Evolutionary conservation across 2,888 invertebrate genomes (phyloP), one percentile per base, ranked within the genome.

Genomic region (Himalopsyche anomala): DNA sequence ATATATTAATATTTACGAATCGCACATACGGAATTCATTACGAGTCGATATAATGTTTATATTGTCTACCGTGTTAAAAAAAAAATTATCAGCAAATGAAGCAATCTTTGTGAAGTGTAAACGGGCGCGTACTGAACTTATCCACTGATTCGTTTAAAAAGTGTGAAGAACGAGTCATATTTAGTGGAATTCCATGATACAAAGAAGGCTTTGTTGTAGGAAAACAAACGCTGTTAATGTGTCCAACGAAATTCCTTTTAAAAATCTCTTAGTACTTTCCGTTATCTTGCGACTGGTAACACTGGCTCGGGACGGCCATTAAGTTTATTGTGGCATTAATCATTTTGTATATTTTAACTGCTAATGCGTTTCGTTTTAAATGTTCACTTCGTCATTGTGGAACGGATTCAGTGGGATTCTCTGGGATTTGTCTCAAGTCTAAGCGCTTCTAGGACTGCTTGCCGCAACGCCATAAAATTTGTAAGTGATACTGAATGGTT

Each of bases 321-420:
- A 83, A 62, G 51, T 79, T 83, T 69, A 83, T 83, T 83, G 79
- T 83, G 38, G 79, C 45, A 79, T 83, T 74, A 83, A 83, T 83
- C 83, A 79, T 83, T 79, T 38, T 74, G 74, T 74, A 74, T 74
- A 74, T 74, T 74, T 74, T 74, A 74, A 74, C 74, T 74, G 74
- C 74, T 74, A 74, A 74, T 74, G 74, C 36, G 74, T 74, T 74
- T 74, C 74, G 74, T 74, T 74, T 74, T 74, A 74, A 74, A 74
- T 74, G 74, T 74, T 74, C 74, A 74, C 74, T 74, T 15, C 74
- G 74, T 74, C 74, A 74, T 74, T 74, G 28, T 74, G 74, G 36
- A 74, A 38, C 74, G 74, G 74, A 74, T 74, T 74, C 36, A 28
- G 74, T 38, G 74, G 74, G 74, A 74, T 74, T 74, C 74, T 74